Percentiles rank a stretch among this genome's conserved stretches.
phyloP scores from a whole-genome alignment of 2,888 invertebrate genomes.

The Therioaphis trifolii region DNA sequence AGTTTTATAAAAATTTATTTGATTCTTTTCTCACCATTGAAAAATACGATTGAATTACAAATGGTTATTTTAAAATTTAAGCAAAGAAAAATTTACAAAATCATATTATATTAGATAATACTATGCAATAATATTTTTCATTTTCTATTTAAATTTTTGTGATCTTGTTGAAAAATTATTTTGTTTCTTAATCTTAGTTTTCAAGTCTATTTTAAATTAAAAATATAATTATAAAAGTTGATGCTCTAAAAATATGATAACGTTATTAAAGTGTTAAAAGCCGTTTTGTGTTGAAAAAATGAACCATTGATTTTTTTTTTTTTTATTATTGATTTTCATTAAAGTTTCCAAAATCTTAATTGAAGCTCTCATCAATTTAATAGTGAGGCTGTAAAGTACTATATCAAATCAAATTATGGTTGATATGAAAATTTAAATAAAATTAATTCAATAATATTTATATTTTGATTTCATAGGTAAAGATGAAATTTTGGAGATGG shows the following conservation, averaged over 20 bases:
- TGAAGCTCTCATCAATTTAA: slow-evolving; percentile 94
- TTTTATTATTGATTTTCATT: too few relatives aligned
- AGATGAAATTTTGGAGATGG: slow-evolving; percentile 75
- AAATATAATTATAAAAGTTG: not conserved
- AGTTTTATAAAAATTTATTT: slow-evolving; percentile 80
- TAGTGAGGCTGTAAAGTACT: slow-evolving; percentile 88
- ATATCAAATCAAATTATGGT: slow-evolving; percentile 77
- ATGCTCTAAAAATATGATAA: slow-evolving; percentile 79
- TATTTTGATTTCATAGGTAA: slow-evolving; percentile 54
- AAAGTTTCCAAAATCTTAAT: slow-evolving; percentile 92
- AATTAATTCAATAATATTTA: not conserved
- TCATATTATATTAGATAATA: not conserved
- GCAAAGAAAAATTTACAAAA: slow-evolving; percentile 70
- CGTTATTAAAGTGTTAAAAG: slow-evolving; percentile 87
- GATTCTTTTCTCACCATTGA: slow-evolving; percentile 79
- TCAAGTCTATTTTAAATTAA: not conserved
- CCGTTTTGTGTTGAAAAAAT: slow-evolving; percentile 85
- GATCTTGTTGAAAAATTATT: not conserved
- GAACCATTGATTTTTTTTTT: too few relatives aligned
- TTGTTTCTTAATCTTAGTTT: not conserved
- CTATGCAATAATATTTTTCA: too few relatives aligned
- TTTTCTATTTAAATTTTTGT: not conserved
- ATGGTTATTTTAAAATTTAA: slow-evolving; percentile 94
- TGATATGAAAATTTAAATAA: not conserved
- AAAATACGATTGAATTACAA: slow-evolving; percentile 89